Conservation (phyloP, 2,888 invertebrate genomes). For the Ctena decussata region DNA sequence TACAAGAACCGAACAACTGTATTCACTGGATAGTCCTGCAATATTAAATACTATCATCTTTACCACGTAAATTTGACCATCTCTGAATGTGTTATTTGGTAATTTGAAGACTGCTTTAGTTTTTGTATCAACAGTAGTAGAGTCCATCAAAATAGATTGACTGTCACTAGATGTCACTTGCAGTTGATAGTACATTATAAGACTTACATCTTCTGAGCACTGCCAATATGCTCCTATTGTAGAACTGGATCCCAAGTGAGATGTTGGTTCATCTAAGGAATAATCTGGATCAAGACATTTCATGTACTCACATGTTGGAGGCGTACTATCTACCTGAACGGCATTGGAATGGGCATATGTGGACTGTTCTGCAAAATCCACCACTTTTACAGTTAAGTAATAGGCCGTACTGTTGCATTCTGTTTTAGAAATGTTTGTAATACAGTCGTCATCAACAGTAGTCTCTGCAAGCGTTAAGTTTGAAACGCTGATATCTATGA, state of each 20-base stretch:
- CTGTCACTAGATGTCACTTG: slow-evolving; percentile 50
- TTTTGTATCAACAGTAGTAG: slow-evolving; percentile 45
- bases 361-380: slow-evolving; percentile 69
- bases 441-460: slow-evolving; percentile 17
- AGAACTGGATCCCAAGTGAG: slow-evolving; percentile 67
- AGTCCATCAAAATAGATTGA: slow-evolving; percentile 37
- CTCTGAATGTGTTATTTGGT: slow-evolving; percentile 40
- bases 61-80: slow-evolving; percentile 61
- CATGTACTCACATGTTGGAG: slow-evolving; percentile 66
- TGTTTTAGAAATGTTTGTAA: slow-evolving; percentile 20
- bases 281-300: slow-evolving; percentile 72
- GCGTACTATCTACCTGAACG: slow-evolving; percentile 70
- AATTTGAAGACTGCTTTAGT: slow-evolving; percentile 34
- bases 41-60: slow-evolving; percentile 63
- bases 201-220: slow-evolving; percentile 68
- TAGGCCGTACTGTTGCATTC: slow-evolving; percentile 59
- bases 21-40: slow-evolving; percentile 38
- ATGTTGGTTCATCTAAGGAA: slow-evolving; percentile 65
- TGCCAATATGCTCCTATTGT: slow-evolving; percentile 73
- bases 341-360: slow-evolving; percentile 64
- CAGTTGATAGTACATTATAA: slow-evolving; percentile 55
- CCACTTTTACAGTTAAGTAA: slow-evolving; percentile 67
- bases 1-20: slow-evolving; percentile 38
- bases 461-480: slow-evolving; percentile 16
- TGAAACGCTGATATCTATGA: slow-evolving; percentile 31